These are phyloP conservation scores for Mantis religiosa DNA, from an alignment of 2,888 invertebrate genomes.

Conservation along the genomic window DNA sequence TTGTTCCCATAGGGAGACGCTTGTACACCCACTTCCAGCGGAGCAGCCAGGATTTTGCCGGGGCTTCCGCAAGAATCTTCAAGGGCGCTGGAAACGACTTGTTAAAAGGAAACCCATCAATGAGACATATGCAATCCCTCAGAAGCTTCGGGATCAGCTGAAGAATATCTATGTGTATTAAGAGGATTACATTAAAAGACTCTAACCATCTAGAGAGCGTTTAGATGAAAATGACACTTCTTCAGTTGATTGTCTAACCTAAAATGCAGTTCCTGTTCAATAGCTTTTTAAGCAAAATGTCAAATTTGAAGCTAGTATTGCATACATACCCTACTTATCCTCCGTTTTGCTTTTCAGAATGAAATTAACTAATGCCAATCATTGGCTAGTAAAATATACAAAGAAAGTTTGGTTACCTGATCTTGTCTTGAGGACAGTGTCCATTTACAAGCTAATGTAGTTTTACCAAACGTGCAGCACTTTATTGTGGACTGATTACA, in stretches of 20 bases:
- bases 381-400: background rate
- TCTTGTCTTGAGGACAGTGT: background rate
- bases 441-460: background rate
- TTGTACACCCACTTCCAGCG: conserved; percentile 19
- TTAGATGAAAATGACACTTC: background rate
- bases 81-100: conserved; percentile 79
- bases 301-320: background rate
- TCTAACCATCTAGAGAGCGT: background rate
- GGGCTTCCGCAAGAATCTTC: conserved; percentile 80
- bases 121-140: conserved; percentile 79
- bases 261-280: background rate
- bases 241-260: background rate
- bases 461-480: background rate
- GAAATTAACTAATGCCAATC: background rate
- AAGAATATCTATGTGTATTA: conserved; percentile 86
- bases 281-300: background rate
- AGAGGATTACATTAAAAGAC: conserved; percentile 31
- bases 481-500: background rate
- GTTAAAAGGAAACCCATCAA: conserved; percentile 79
- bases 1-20: background rate
- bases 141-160: conserved; percentile 80
- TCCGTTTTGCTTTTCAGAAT: background rate
- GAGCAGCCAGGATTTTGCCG: conserved; percentile 72
- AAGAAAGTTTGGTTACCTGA: background rate
- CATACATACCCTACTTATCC: background rate